A percentile compares a stretch with the other conserved stretches of the same genome.
These are phyloP conservation scores for Sarcophaga carnaria DNA, from an alignment of 2,888 invertebrate genomes.

Conservation along the genomic window DNA sequence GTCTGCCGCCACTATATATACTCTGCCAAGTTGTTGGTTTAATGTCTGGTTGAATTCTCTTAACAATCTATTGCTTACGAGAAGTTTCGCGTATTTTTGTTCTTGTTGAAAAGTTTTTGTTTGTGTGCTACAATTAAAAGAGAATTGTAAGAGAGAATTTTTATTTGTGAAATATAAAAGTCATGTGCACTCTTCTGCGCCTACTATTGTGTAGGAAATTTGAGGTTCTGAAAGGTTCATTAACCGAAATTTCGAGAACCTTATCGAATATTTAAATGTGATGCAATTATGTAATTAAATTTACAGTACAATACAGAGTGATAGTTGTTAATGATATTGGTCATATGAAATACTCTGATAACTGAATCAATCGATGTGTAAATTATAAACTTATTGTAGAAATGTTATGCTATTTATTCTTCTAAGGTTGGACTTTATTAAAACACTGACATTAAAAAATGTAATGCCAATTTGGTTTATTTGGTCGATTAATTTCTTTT, in stretches of 20 bases:
- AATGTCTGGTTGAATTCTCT: not conserved
- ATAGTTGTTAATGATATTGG: no score
- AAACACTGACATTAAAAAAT: no score
- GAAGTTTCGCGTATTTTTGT: constrained; percentile 40
- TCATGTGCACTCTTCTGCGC: no score
- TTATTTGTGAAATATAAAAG: not conserved
- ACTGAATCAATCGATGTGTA: no score
- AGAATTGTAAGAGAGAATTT: not conserved
- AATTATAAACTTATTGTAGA: no score
- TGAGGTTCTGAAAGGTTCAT: constrained; percentile 15
- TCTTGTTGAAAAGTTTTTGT: not conserved
- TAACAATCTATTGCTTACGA: constrained; percentile 4
- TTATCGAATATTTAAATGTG: constrained; percentile 11
- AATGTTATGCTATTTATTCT: no score
- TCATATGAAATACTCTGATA: no score
- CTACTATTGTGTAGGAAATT: not conserved
- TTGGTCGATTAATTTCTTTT: no score
- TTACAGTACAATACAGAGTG: no score
- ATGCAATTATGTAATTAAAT: constrained; percentile 20
- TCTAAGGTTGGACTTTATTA: no score
- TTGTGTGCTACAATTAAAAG: not conserved
- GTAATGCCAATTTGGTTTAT: no score
- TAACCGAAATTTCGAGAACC: constrained; percentile 53
- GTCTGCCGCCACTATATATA: constrained; percentile 46
- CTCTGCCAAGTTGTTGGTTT: not conserved